Base-by-base conservation (phyloP, 2,797 vertebrate genomes). In the Sphenodon punctatus region DNA sequence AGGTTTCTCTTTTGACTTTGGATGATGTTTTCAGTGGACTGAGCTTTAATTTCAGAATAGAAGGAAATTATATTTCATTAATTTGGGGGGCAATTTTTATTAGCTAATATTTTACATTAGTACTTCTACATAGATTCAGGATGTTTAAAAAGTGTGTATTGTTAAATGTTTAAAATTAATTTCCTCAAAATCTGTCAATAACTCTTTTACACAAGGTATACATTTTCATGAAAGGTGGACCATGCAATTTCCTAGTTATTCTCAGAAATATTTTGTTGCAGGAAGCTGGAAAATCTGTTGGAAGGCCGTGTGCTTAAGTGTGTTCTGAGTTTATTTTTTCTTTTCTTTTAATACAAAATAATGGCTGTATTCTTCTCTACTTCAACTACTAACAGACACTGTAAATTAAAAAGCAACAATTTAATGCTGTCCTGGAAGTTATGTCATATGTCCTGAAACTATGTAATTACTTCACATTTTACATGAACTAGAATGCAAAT, bases 401-500 rank as follows among this genome's bases (percentile, higher is more conserved):
- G 34, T 27, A 55, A 81, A 38, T n/a, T 2, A 71, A 39, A 43
- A 85, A 67, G 6, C 17, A 75, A 79, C n/a, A n/a, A 23, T 17
- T 17, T 36, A 64, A 20, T 63, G 12, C 7, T 70, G 48, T n/a
- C n/a, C n/a, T n/a, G n/a, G n/a, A n/a, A 68, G 3, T 68, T n/a
- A 14, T 32, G 74, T 49, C 42, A 7, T 48, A 69, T 48, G 13
- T 25, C 23, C 80, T 72, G 63, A 82, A 55, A 66, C 39, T 83
- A 78, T 87, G 78, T 71, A 88, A 89, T 82, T 88, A 84, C 78
- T 53, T 34, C 13, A 43, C 51, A 2, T 10, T 67, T 64, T 71
- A 80, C 80, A 74, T 36, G 59, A 88, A n/a, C 70, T 61, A 77
- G 51, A 41, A 68, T 64, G 73, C 59, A 86, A 86, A 90, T 77